Base-by-base conservation (phyloP, 2,888 invertebrate genomes). In the Morpho deidamia region DNA sequence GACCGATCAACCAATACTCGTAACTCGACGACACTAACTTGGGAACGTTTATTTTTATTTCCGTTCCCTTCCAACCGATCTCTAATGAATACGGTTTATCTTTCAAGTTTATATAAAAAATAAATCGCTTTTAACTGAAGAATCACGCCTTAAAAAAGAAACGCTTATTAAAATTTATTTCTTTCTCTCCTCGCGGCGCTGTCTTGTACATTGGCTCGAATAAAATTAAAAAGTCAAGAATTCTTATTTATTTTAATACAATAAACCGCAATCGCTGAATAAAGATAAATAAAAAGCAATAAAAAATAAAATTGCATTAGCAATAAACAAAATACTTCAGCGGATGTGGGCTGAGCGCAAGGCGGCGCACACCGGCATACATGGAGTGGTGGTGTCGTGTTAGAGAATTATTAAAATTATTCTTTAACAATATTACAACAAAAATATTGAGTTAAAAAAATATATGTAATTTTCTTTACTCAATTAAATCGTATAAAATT, bases 231-330 rank as follows among this genome's bases (percentile, higher is more conserved):
- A 88, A 88, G 86, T 87, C 86, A 81, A 85, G 86, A 87, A 88
- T 87, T 89, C 88, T 88, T 89, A 87, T 89, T 89, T 89, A 89
- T 89, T 88, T 89, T 89, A 88, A 89, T 89, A 89, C 88, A 89
- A 89, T 89, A 89, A 88, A 89, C 88, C 84, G 88, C 89, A 88
- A 89, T 87, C 89, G 87, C 81, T 87, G 88, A 89, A 89, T 89
- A 88, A 88, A 88, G 88, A 89, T 89, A 89, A 89, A 89, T 88
- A 88, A 88, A 89, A 88, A 78, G 84, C 80, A 87, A 88, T 89
- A 88, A 89, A 88, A 88, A 89, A 89, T 88, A 87, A 89, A 89
- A 83, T 87, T 83, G 87, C 89, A 89, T 89, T 89, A 89, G 89
- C 88, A 87, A 89, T 89, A 89, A 89, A 89, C 89, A 89, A 89